phyloP scores from a whole-genome alignment of 1,140 invertebrate species.

The Drosophila micromelanica region DNA sequence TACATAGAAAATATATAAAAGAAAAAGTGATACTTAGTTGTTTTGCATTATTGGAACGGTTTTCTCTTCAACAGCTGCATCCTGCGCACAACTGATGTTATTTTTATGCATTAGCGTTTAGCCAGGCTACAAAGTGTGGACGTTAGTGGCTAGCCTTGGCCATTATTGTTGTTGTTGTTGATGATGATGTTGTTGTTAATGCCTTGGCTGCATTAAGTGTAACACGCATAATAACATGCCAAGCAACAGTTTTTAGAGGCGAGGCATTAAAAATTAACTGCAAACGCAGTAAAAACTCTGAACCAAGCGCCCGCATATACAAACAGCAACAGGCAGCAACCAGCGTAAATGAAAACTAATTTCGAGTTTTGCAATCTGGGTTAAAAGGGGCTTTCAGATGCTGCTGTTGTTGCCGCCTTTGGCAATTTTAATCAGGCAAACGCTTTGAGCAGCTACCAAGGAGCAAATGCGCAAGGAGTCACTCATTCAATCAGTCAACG shows the following conservation, averaged over 20 bases:
- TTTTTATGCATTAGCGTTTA: constrained; percentile 67
- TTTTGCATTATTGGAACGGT: constrained; percentile 2
- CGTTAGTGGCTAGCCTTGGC: constrained; percentile 41
- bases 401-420: constrained; percentile 42
- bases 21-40: not conserved
- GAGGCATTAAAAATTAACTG: constrained; percentile 79
- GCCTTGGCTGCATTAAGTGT: constrained; percentile 22
- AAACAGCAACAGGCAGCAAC: constrained; percentile 21
- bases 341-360: constrained; percentile 78
- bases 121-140: constrained; percentile 56
- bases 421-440: constrained; percentile 72
- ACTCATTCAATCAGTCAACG: constrained; percentile 31
- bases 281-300: constrained; percentile 52
- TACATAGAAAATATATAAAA: too few relatives aligned
- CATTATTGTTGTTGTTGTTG: constrained; percentile 37
- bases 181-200: constrained; percentile 17
- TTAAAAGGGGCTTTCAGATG: constrained; percentile 68
- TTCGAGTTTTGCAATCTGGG: constrained; percentile 82
- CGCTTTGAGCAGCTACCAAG: constrained; percentile 60
- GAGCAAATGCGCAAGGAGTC: constrained; percentile 38
- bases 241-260: constrained; percentile 76
- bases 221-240: constrained; percentile 77
- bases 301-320: constrained; percentile 6
- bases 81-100: constrained; percentile 30
- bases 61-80: constrained; percentile 8